These are phyloP conservation scores for Oscarella lobularis DNA, from an alignment of 37 sponge, comb jelly and placozoan species.

Conservation along the genomic window DNA sequence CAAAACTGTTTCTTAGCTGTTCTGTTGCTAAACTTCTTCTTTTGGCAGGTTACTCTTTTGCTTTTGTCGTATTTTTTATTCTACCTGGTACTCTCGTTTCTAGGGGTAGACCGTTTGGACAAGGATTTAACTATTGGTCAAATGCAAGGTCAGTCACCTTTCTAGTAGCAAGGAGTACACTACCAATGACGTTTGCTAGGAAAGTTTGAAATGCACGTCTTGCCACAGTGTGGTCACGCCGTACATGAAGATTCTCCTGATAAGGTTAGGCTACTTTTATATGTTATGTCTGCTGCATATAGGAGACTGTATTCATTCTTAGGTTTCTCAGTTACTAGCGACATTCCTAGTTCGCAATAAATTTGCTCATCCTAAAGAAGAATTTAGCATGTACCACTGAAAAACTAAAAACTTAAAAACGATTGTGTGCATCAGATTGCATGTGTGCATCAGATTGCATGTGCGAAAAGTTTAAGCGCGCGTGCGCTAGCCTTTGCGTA, in stretches of 20 bases:
- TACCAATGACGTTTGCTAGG: neutral
- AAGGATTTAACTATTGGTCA: conserved; percentile 78
- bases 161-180: neutral
- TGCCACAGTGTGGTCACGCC: conserved; percentile 47
- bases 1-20: conserved; percentile 38
- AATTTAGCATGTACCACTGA: too few species aligned
- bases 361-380: conserved; percentile 36
- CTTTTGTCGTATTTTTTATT: neutral
- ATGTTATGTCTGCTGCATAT: neutral
- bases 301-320: neutral
- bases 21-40: conserved; percentile 54
- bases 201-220: conserved; percentile 17
- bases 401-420: too few species aligned
- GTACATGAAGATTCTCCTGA: conserved; percentile 86
- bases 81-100: neutral
- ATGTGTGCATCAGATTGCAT: too few species aligned
- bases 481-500: too few species aligned
- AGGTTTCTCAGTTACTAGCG: conserved; percentile 54
- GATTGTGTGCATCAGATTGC: too few species aligned
- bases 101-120: conserved; percentile 76
- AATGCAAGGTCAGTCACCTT: conserved; percentile 77
- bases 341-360: conserved; percentile 45
- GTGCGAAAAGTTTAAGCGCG: too few species aligned
- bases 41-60: conserved; percentile 33
- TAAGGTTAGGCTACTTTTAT: conserved; percentile 20